Percentiles rank a stretch among this genome's conserved stretches.
These are phyloP conservation scores for Brachylomia viminalis DNA, from an alignment of 2,888 invertebrate genomes.

Conservation along the genomic window DNA sequence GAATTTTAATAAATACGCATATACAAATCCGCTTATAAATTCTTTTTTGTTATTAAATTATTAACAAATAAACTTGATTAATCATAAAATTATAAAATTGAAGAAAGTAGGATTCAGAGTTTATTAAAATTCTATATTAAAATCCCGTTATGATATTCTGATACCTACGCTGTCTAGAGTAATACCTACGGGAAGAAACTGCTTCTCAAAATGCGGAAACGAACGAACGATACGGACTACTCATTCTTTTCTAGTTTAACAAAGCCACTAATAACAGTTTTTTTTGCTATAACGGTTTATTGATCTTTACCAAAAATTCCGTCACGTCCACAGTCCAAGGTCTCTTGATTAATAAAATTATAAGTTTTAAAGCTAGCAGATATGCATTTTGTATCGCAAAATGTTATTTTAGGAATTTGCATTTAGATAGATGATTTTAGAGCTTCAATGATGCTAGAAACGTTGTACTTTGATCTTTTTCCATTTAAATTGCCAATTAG, in stretches of 20 bases:
- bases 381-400: slow-evolving; percentile 4
- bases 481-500: slow-evolving; percentile 19
- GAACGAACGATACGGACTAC: too few relatives aligned
- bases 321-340: neutral
- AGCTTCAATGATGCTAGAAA: neutral
- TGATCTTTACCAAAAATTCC: slow-evolving; percentile 11
- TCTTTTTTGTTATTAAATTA: neutral
- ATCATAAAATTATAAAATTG: neutral
- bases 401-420: slow-evolving; percentile 31
- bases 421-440: slow-evolving; percentile 35
- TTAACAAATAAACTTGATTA: neutral
- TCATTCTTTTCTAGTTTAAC: neutral
- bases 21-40: neutral
- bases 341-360: slow-evolving; percentile 7
- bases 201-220: neutral
- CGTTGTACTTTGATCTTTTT: slow-evolving; percentile 25
- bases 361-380: neutral
- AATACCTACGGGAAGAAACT: neutral
- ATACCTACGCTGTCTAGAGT: neutral
- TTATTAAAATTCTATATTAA: neutral
- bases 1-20: neutral
- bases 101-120: neutral
- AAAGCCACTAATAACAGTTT: neutral
- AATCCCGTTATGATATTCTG: neutral
- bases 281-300: neutral